phyloP scores from a whole-genome alignment of 2,797 vertebrate genomes.

The Hafferia zeledoni region DNA sequence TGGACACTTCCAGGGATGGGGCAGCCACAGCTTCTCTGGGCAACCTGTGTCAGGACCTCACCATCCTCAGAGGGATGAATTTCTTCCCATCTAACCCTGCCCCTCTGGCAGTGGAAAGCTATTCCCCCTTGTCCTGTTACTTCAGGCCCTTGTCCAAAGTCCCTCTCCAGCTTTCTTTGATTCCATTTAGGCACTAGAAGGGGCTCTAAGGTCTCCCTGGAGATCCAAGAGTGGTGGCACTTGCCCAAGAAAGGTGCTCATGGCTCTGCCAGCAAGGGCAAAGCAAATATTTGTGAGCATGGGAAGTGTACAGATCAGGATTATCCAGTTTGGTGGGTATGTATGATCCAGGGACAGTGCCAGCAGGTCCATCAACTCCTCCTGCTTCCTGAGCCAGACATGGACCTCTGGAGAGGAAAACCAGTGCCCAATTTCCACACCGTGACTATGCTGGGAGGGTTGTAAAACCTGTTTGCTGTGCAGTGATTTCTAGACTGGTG shows the following conservation, averaged over 20 bases:
- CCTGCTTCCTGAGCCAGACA: neutral
- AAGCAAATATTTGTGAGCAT: neutral
- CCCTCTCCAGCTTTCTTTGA: neutral
- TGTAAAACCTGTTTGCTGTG: neutral
- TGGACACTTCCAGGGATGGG: neutral
- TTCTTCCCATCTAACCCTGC: neutral
- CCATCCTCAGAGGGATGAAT: neutral
- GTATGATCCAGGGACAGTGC: neutral
- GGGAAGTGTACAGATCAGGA: neutral
- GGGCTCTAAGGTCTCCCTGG: neutral
- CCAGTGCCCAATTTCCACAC: rapidly evolving
- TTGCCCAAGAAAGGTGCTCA: neutral
- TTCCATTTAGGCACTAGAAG: rapidly evolving
- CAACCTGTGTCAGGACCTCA: neutral
- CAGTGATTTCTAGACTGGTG: neutral
- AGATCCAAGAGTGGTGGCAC: neutral
- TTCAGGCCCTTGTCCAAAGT: neutral
- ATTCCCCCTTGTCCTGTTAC: neutral
- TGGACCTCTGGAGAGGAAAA: neutral
- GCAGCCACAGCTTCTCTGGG: neutral
- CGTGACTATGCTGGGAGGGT: neutral
- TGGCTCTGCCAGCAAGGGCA: neutral
- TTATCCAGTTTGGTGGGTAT: neutral
- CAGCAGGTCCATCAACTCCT: neutral
- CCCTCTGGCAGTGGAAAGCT: neutral